A percentile compares a stretch with the other conserved stretches of the same genome.
These are phyloP conservation scores for Corythoichthys haematopterus DNA, from an alignment of 2,113 vertebrate genomes.

Conservation along the genomic window DNA sequence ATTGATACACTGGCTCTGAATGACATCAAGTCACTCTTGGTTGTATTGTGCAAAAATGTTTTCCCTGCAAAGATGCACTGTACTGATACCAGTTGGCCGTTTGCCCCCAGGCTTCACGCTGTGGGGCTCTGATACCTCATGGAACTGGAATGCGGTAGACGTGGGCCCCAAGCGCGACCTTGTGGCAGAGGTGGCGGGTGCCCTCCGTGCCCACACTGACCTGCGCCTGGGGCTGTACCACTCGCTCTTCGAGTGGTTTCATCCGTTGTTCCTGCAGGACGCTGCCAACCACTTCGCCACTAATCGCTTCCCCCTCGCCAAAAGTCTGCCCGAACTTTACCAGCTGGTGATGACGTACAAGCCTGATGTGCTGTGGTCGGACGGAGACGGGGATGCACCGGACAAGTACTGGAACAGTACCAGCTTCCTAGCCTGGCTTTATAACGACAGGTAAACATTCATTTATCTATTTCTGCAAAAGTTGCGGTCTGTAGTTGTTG, in stretches of 20 bases:
- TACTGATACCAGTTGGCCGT: not conserved
- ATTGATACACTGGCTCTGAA: too few relatives aligned
- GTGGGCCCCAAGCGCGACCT: constrained; percentile 84
- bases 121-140: constrained; percentile 91
- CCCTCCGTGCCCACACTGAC: constrained; percentile 71
- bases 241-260: constrained; percentile 96
- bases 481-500: not conserved
- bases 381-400: constrained; percentile 85
- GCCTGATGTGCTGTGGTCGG: constrained; percentile 92
- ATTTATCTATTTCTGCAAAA: not conserved
- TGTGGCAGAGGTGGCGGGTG: constrained; percentile 77
- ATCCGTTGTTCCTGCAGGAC: constrained; percentile 82
- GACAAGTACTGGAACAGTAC: constrained; percentile 94
- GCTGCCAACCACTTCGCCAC: constrained; percentile 71
- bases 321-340: constrained; percentile 87
- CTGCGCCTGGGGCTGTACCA: constrained; percentile 90
- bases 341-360: constrained; percentile 81
- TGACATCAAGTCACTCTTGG: too few relatives aligned
- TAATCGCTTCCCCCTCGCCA: constrained; percentile 76
- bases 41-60: too few relatives aligned
- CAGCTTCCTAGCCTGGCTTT: constrained; percentile 92
- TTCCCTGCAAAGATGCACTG: too few relatives aligned
- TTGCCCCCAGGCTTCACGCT: constrained; percentile 82
- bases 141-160: constrained; percentile 93
- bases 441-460: constrained; percentile 83